Conservation (phyloP, 2,888 invertebrate genomes). For the Cheilosia impressa region DNA sequence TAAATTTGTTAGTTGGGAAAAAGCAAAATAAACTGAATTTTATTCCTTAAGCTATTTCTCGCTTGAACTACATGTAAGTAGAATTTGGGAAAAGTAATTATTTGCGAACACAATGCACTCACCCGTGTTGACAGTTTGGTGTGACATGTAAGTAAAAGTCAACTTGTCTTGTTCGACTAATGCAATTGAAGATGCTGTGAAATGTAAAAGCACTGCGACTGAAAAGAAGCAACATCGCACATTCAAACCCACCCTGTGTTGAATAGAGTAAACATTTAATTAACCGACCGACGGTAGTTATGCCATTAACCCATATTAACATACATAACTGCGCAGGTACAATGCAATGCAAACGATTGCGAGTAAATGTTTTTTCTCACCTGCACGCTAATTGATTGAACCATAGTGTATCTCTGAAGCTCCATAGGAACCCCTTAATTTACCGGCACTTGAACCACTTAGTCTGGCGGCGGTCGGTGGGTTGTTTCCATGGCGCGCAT, state of each 20-base stretch:
- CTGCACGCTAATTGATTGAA: conserved; percentile 40
- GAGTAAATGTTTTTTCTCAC: conserved; percentile 27
- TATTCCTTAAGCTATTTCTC: too few relatives aligned
- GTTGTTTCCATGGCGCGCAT: conserved; percentile 8
- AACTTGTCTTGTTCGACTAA: too few relatives aligned
- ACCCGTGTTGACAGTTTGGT: too few relatives aligned
- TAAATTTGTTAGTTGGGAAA: too few relatives aligned
- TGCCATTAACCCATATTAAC: conserved; percentile 11
- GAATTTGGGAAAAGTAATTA: too few relatives aligned
- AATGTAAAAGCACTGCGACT: too few relatives aligned
- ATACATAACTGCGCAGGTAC: conserved; percentile 6
- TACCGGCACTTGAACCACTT: conserved; percentile 26
- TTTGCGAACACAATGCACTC: too few relatives aligned
- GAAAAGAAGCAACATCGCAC: too few relatives aligned
- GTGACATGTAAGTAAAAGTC: too few relatives aligned
- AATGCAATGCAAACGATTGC: background rate
- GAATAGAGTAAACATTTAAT: background rate
- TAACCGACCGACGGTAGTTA: background rate
- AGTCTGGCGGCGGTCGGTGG: conserved; percentile 23
- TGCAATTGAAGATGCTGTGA: too few relatives aligned
- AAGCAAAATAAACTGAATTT: too few relatives aligned
- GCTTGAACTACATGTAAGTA: too few relatives aligned
- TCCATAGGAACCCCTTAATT: conserved; percentile 5
- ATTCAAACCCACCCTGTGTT: background rate
- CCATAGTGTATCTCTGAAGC: background rate